Evolutionary conservation across 2,797 vertebrate genomes (phyloP).

Genomic region (Distichodus sexfasciatus): DNA sequence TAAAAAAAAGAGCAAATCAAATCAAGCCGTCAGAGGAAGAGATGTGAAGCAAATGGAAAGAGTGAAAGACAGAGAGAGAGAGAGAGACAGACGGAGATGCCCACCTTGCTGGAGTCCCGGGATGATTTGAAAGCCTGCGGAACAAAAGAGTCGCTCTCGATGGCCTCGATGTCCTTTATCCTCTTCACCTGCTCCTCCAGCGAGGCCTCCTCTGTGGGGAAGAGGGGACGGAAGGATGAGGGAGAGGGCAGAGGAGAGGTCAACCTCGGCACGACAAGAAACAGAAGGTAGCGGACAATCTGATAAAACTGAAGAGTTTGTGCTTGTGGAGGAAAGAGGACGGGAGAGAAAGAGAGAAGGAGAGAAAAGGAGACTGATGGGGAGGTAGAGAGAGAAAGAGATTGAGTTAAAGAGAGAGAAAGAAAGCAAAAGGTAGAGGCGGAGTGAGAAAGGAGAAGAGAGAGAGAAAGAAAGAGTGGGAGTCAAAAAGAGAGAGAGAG

Average conservation of each 20-base stretch:
- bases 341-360: background rate
- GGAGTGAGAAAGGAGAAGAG: background rate
- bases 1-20: slow-evolving; percentile 65
- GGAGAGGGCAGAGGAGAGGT: slow-evolving; percentile 29
- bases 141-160: slow-evolving; percentile 95
- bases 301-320: background rate
- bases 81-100: slow-evolving; percentile 31
- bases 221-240: slow-evolving; percentile 3
- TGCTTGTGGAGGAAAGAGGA: background rate
- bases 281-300: background rate
- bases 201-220: slow-evolving; percentile 83
- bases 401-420: no score
- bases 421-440: slow-evolving; percentile 31
- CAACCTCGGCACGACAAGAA: background rate
- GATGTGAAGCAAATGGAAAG: slow-evolving; percentile 60
- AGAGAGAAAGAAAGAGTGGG: slow-evolving; percentile 56
- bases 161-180: slow-evolving; percentile 96
- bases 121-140: slow-evolving; percentile 94
- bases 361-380: background rate
- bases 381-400: slow-evolving; percentile 51
- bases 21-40: slow-evolving; percentile 50
- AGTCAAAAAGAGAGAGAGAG: no score
- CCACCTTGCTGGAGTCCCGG: slow-evolving; percentile 90
- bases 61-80: slow-evolving; percentile 58
- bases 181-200: slow-evolving; percentile 92